A percentile compares a stretch with the other conserved stretches of the same genome.
Evolutionary conservation across 2,113 vertebrate species (phyloP).

Genomic region (Penelope pileata): DNA sequence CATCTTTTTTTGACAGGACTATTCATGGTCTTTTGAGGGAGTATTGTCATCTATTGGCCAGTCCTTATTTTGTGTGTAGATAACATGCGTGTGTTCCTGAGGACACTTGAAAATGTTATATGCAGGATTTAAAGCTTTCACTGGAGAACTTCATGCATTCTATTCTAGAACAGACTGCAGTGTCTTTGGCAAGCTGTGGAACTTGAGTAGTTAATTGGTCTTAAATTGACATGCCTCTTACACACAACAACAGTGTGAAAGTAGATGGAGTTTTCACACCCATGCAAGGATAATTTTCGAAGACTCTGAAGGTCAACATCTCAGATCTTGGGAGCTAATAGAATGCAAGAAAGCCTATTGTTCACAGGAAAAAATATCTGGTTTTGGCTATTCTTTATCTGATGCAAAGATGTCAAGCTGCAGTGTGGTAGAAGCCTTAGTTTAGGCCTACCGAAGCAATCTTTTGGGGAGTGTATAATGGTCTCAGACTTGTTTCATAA

Average conservation of each 20-base stretch:
- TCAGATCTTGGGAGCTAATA: neutral
- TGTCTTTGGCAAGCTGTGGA: neutral
- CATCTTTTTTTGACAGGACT: rapidly evolving
- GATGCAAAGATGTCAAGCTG: neutral
- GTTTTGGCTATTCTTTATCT: neutral
- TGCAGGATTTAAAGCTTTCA: neutral
- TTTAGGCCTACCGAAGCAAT: neutral
- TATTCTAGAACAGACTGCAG: neutral
- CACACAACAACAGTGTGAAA: rapidly evolving
- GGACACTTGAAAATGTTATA: neutral
- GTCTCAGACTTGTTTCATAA: neutral
- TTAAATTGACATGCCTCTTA: neutral
- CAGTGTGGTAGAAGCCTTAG: neutral
- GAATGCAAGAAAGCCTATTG: neutral
- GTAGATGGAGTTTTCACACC: neutral
- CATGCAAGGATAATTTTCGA: neutral
- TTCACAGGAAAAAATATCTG: neutral
- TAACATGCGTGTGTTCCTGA: neutral
- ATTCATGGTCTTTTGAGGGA: neutral
- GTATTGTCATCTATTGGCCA: neutral
- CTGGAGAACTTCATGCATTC: neutral
- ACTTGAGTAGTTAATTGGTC: neutral
- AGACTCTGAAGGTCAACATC: neutral
- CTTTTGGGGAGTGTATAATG: neutral
- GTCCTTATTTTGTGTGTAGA: neutral